Conservation (phyloP, 2,888 invertebrate genomes). For the Nomada fucata region DNA sequence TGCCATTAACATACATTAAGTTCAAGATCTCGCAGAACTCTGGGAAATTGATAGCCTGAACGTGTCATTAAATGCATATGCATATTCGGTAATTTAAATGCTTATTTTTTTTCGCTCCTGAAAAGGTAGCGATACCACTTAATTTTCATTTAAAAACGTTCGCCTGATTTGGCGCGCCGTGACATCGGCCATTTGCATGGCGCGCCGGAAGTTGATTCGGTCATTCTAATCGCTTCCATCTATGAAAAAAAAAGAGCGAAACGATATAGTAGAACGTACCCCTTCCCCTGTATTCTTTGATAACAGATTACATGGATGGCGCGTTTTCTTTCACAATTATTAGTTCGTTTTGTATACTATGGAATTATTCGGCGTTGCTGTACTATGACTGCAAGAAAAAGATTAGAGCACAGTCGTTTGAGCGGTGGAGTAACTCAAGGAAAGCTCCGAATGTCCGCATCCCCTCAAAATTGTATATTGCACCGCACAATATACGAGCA, state of each 20-base stretch:
- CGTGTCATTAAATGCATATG: too few relatives aligned
- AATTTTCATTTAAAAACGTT: background rate
- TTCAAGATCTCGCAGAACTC: background rate
- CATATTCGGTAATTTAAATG: background rate
- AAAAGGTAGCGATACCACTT: background rate
- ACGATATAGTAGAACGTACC: too few relatives aligned
- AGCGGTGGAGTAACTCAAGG: too few relatives aligned
- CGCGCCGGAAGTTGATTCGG: background rate
- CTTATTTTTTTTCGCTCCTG: background rate
- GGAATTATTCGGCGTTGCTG: background rate
- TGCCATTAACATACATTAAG: background rate
- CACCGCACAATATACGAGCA: too few relatives aligned
- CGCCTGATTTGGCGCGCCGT: background rate
- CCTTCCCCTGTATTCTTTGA: too few relatives aligned
- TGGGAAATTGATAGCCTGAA: background rate
- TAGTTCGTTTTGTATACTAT: background rate
- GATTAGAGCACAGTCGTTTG: background rate
- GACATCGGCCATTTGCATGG: background rate
- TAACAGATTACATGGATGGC: background rate
- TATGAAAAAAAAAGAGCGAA: background rate
- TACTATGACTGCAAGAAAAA: background rate
- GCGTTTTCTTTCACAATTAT: background rate
- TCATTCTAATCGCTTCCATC: background rate
- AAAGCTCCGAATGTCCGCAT: too few relatives aligned
- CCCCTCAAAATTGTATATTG: too few relatives aligned